phyloP scores from a whole-genome alignment of 2,888 invertebrate species.

The Julus scanicus region DNA sequence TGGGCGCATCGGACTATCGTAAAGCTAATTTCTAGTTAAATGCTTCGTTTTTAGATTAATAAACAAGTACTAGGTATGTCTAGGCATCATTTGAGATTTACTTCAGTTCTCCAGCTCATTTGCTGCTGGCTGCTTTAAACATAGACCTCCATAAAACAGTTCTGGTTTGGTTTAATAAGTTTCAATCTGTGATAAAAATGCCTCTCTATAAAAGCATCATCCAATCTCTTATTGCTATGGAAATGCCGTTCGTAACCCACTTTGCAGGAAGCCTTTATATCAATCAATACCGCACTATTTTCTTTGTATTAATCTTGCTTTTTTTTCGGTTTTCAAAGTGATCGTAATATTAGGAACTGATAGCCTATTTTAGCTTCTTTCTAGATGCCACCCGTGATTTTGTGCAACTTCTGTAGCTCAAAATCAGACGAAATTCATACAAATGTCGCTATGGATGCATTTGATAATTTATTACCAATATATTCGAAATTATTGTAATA shows the following conservation, averaged over 20 bases:
- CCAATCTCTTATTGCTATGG: conserved; percentile 44
- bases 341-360: conserved; percentile 20
- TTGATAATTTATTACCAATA: conserved; percentile 53
- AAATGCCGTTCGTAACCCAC: conserved; percentile 40
- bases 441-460: conserved; percentile 44
- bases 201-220: conserved; percentile 37
- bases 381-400: conserved; percentile 44
- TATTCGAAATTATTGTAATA: conserved; percentile 53
- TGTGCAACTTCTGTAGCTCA: conserved; percentile 53
- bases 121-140: conserved; percentile 5
- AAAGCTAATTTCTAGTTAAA: conserved; percentile 6
- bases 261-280: conserved; percentile 43
- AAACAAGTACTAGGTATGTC: not conserved
- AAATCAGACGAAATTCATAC: conserved; percentile 49
- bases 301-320: conserved; percentile 8
- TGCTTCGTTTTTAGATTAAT: conserved; percentile 9
- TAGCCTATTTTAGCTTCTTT: conserved; percentile 20
- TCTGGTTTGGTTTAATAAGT: conserved; percentile 37
- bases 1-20: conserved; percentile 1
- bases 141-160: conserved; percentile 25
- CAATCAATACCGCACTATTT: conserved; percentile 35
- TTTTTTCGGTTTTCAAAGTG: not conserved
- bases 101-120: not conserved
- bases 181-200: conserved; percentile 45
- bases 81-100: not conserved